phyloP scores from a whole-genome alignment of 2,888 invertebrate species.

The Dione juno region DNA sequence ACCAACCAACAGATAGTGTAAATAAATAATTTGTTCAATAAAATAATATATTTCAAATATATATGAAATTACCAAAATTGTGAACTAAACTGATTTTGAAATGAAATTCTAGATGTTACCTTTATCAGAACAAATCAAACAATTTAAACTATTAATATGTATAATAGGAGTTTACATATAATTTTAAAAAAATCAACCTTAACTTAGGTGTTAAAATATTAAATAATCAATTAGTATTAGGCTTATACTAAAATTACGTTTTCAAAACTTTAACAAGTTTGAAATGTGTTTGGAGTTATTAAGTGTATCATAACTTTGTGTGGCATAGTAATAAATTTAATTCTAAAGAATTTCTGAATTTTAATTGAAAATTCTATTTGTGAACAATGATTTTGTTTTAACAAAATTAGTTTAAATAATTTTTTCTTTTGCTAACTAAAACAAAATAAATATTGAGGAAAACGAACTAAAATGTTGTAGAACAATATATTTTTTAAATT shows the following conservation, averaged over 20 bases:
- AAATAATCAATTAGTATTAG: constrained; percentile 24
- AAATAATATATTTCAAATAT: constrained; percentile 3
- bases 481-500: too few relatives aligned
- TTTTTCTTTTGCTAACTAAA: not conserved
- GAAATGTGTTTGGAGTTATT: constrained; percentile 60
- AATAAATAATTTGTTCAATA: not conserved
- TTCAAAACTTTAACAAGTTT: constrained; percentile 42
- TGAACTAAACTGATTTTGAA: constrained; percentile 5
- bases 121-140: constrained; percentile 26
- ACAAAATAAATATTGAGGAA: not conserved
- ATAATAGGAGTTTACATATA: not conserved
- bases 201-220: constrained; percentile 20
- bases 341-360: constrained; percentile 52
- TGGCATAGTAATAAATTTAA: constrained; percentile 69
- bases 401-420: not conserved
- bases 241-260: constrained; percentile 37
- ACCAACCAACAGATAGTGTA: not conserved
- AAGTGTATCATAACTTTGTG: constrained; percentile 70
- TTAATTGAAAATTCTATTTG: constrained; percentile 46
- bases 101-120: constrained; percentile 6
- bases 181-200: not conserved
- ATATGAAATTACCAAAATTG: constrained; percentile 7
- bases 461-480: too few relatives aligned
- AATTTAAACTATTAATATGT: constrained; percentile 7
- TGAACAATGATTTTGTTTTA: not conserved